A percentile compares a stretch with the other conserved stretches of the same genome.
These are phyloP conservation scores for Melanotaenia pygmaea DNA, from an alignment of 2,797 vertebrate genomes.

Conservation along the genomic window DNA sequence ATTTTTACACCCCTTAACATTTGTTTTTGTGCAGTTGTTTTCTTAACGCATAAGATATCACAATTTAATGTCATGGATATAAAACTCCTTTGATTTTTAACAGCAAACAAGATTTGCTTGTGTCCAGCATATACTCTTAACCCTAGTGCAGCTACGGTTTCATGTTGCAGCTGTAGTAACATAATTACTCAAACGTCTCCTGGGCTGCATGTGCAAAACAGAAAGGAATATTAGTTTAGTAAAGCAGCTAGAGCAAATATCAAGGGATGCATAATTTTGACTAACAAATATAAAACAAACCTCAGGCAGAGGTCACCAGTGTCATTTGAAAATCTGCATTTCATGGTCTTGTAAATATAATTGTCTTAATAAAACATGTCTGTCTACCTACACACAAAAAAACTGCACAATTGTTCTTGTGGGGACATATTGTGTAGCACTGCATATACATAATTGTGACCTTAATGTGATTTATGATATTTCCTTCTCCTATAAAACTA, in stretches of 20 bases:
- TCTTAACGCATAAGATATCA: no score
- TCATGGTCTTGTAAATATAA: not conserved
- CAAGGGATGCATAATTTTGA: conserved; percentile 19
- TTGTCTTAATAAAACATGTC: conserved; percentile 38
- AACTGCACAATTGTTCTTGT: conserved; percentile 30
- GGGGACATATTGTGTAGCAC: conserved; percentile 23
- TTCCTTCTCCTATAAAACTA: conserved; percentile 37
- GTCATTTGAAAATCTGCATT: conserved; percentile 20
- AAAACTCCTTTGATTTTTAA: conserved; percentile 28
- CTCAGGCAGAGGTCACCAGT: conserved; percentile 21
- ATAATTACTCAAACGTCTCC: conserved; percentile 21
- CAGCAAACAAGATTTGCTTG: not conserved
- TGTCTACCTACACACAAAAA: conserved; percentile 7
- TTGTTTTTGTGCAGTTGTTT: no score
- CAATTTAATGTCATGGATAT: no score
- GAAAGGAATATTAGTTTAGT: conserved; percentile 5
- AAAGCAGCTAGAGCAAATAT: conserved; percentile 18
- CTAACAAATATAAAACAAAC: conserved; percentile 15
- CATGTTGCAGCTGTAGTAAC: conserved; percentile 22
- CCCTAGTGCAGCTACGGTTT: conserved; percentile 8
- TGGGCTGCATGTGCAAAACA: conserved; percentile 20
- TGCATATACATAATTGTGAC: conserved; percentile 45
- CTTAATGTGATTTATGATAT: conserved; percentile 64
- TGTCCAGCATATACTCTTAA: not conserved
- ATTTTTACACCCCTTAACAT: conserved; percentile 19